Conservation (phyloP, 2,888 invertebrate genomes). For the Trissolcus japonicus region DNA sequence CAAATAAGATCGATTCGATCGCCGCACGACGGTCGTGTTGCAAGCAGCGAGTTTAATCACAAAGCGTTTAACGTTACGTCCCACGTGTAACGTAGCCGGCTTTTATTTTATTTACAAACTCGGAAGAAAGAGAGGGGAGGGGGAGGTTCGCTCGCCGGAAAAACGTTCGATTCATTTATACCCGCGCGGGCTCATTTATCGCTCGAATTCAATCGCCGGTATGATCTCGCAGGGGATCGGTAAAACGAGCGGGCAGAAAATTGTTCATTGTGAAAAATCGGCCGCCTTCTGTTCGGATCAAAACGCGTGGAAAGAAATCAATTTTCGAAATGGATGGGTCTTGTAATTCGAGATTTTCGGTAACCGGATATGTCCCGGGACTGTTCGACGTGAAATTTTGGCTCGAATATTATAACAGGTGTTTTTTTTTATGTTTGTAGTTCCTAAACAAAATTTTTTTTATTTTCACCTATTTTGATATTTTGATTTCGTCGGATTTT, state of each 20-base stretch:
- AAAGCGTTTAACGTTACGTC: conserved; percentile 28
- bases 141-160: neutral
- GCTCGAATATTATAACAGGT: no score
- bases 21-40: conserved; percentile 33
- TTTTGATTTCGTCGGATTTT: no score
- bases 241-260: neutral
- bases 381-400: no score
- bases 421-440: no score
- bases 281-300: no score
- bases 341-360: neutral
- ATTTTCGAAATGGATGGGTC: neutral
- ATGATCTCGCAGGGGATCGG: no score
- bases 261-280: neutral
- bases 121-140: no score
- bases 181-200: conserved; percentile 17
- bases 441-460: no score
- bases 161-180: conserved; percentile 3
- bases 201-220: conserved; percentile 5
- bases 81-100: neutral
- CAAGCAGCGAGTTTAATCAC: conserved; percentile 17
- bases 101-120: conserved; percentile 22
- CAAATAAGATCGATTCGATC: conserved; percentile 41
- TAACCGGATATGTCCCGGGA: neutral
- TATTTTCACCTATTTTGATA: no score
- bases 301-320: no score